A percentile compares a stretch with the other conserved stretches of the same genome.
Conservation (phyloP, 2,797 vertebrate genomes). For the Myotis daubentonii region DNA sequence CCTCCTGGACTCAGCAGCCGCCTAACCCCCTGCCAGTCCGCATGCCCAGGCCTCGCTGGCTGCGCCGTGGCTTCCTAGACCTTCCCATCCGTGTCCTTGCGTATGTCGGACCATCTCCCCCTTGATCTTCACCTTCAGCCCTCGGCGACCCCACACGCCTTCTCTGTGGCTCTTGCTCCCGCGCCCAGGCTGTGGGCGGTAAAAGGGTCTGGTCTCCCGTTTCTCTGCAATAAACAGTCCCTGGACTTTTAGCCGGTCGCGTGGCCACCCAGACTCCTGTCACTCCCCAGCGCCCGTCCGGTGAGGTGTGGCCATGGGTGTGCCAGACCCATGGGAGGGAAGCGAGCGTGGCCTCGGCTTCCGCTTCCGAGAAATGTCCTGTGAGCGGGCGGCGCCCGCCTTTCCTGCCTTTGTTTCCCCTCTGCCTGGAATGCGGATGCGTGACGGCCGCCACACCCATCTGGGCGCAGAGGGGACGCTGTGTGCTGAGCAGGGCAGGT, state of each 20-base stretch:
- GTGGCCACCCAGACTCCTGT: background rate
- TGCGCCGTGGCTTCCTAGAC: background rate
- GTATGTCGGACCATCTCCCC: background rate
- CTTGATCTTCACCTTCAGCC: background rate
- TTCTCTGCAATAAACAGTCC: background rate
- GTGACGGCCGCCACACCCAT: background rate
- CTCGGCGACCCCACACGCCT: background rate
- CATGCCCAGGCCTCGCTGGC: too few relatives aligned
- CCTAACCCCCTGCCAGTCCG: fast-evolving
- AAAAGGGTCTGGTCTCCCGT: background rate
- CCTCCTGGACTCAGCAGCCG: background rate
- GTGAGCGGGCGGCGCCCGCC: background rate
- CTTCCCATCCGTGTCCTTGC: background rate
- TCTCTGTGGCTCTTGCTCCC: background rate
- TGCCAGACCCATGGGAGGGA: too few relatives aligned
- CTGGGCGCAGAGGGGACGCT: too few relatives aligned
- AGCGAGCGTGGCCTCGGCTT: background rate
- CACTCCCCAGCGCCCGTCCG: too few relatives aligned
- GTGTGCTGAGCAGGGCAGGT: background rate
- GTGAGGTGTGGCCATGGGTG: background rate
- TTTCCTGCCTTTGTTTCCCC: background rate
- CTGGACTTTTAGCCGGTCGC: background rate
- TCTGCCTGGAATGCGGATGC: background rate
- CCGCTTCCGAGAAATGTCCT: background rate
- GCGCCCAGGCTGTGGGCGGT: background rate